Evolutionary conservation across 2,113 vertebrate genomes (phyloP).

Genomic region (Myiozetetes cayanensis): DNA sequence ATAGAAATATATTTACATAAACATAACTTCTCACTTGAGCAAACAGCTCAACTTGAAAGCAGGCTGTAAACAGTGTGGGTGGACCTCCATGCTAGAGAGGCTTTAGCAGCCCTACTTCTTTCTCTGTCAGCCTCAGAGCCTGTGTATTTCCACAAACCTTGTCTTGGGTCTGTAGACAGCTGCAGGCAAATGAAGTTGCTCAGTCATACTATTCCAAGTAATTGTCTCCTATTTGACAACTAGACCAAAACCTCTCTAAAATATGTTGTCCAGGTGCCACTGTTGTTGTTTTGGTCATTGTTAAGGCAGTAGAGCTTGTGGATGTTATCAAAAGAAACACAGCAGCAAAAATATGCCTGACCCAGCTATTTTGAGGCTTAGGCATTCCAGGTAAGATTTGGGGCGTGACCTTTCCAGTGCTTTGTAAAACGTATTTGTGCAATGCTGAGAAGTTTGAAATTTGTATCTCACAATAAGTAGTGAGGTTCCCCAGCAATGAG

Average conservation of each 20-base stretch:
- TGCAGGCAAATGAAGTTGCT: background rate
- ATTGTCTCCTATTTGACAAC: background rate
- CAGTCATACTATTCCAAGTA: background rate
- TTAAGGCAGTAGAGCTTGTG: background rate
- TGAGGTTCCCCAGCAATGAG: background rate
- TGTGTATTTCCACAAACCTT: background rate
- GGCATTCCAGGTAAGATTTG: background rate
- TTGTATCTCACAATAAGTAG: background rate
- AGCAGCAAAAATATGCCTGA: background rate
- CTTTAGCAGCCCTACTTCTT: background rate
- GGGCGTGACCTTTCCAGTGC: background rate
- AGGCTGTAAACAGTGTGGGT: background rate
- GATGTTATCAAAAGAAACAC: background rate
- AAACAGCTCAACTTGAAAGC: background rate
- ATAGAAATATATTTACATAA: background rate
- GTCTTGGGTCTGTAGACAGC: background rate
- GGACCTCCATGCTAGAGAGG: background rate
- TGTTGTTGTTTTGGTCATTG: background rate
- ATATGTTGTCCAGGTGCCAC: background rate
- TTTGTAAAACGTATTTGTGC: background rate
- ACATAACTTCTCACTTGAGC: background rate
- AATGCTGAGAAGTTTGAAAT: background rate
- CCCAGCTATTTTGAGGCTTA: background rate
- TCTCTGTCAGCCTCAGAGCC: background rate
- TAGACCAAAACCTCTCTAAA: background rate